Conservation (phyloP, 2,888 invertebrate species). For the Acrobasis consociella region DNA sequence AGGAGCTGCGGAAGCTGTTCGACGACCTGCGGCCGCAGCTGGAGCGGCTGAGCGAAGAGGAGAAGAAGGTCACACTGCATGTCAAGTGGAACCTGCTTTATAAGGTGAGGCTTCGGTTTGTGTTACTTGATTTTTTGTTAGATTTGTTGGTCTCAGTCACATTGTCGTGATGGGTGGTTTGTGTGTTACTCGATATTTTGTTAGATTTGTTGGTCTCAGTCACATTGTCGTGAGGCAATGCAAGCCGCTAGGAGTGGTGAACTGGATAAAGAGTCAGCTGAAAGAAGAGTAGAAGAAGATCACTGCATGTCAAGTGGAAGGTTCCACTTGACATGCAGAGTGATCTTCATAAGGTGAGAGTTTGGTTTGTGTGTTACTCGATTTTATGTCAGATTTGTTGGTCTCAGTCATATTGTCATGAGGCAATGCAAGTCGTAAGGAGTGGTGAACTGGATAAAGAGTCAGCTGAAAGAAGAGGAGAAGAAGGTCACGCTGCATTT, state of each 20-base stretch:
- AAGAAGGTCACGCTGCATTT: constrained; percentile 88
- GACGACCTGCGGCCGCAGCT: constrained; percentile 63
- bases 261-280: constrained; percentile 29
- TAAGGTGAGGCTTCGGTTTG: constrained; percentile 72
- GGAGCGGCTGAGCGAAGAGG: constrained; percentile 37
- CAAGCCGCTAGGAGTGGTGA: too few species aligned
- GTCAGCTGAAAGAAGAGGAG: constrained; percentile 40
- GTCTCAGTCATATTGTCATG: too few species aligned
- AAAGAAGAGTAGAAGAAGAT: constrained; percentile 71
- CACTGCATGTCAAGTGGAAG: constrained; percentile 91
- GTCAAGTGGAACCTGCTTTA: constrained; percentile 91
- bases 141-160: too few species aligned
- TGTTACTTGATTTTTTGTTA: not conserved
- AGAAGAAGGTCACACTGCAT: constrained; percentile 85
- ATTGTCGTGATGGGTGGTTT: too few species aligned
- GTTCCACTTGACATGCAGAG: too few species aligned
- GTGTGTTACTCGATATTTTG: too few species aligned
- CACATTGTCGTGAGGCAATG: too few species aligned
- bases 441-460: too few species aligned
- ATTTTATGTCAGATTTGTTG: too few species aligned
- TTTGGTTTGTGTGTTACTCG: not conserved
- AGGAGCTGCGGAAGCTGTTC: constrained; percentile 73
- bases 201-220: too few species aligned
- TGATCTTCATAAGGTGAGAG: constrained; percentile 87
- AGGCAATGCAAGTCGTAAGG: too few species aligned